phyloP scores from a whole-genome alignment of 2,113 vertebrate genomes.

The Paracanthobrama guichenoti region DNA sequence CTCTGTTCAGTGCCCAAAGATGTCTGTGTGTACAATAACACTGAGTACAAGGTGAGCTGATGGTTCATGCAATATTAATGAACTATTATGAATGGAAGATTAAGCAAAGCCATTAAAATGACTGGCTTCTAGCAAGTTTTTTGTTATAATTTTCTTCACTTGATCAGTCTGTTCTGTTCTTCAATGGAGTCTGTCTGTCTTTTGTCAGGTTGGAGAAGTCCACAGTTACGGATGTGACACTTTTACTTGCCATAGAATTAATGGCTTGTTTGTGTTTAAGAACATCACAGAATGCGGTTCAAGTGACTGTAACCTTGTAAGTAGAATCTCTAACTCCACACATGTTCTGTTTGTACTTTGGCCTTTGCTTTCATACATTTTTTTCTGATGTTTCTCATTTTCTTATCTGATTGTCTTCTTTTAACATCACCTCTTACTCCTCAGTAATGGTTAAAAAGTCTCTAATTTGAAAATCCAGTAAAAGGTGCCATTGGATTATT shows the following conservation, averaged over 20 bases:
- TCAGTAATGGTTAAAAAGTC: no score
- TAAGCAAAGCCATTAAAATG: background rate
- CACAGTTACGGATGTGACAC: background rate
- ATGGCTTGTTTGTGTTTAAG: background rate
- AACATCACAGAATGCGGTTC: background rate
- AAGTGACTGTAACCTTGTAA: background rate
- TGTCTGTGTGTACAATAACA: constrained; percentile 73
- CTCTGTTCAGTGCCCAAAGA: constrained; percentile 66
- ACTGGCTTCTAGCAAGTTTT: background rate
- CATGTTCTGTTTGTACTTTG: background rate
- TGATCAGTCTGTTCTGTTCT: background rate
- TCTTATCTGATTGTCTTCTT: no score
- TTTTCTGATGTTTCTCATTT: no score
- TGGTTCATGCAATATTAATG: background rate
- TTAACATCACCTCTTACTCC: no score
- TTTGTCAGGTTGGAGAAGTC: constrained; percentile 71
- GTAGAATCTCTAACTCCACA: background rate
- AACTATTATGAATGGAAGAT: background rate
- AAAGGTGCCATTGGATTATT: no score
- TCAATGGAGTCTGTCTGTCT: background rate
- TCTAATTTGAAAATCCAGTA: no score
- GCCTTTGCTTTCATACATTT: no score
- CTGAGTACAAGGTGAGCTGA: constrained; percentile 71
- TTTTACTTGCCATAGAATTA: background rate
- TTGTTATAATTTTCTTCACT: constrained; percentile 12